phyloP scores from a whole-genome alignment of 1,140 invertebrate genomes.

The Acromyrmex charruanus region DNA sequence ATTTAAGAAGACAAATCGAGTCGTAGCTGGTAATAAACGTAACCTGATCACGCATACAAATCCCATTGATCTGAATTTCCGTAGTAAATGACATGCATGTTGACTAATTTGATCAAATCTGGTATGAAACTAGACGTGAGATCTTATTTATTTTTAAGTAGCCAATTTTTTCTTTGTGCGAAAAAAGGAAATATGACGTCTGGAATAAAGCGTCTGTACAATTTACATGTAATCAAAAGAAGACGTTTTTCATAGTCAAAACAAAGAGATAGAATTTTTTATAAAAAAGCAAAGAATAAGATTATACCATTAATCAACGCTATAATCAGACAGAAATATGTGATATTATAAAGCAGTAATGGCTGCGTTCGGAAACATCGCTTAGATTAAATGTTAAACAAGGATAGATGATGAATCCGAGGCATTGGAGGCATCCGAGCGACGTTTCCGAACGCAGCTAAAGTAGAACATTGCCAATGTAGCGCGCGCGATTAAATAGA shows the following conservation, averaged over 20 bases:
- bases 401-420: too few relatives aligned
- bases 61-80: neutral
- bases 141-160: neutral
- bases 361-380: too few relatives aligned
- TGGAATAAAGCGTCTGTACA: neutral
- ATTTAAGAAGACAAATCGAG: conserved; percentile 41
- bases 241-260: neutral
- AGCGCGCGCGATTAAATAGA: neutral
- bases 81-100: conserved; percentile 2
- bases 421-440: too few relatives aligned
- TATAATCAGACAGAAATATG: neutral
- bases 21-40: conserved; percentile 10
- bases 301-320: neutral
- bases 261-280: neutral
- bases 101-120: neutral
- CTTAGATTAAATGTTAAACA: too few relatives aligned
- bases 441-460: too few relatives aligned
- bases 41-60: conserved; percentile 38
- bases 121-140: neutral
- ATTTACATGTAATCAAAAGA: neutral
- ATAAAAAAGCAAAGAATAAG: neutral
- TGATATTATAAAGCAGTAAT: neutral
- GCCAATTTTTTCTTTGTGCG: neutral
- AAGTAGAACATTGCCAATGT: neutral
- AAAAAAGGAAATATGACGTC: neutral